Conservation (phyloP, 2,888 invertebrate genomes). For the Aelia acuminata region DNA sequence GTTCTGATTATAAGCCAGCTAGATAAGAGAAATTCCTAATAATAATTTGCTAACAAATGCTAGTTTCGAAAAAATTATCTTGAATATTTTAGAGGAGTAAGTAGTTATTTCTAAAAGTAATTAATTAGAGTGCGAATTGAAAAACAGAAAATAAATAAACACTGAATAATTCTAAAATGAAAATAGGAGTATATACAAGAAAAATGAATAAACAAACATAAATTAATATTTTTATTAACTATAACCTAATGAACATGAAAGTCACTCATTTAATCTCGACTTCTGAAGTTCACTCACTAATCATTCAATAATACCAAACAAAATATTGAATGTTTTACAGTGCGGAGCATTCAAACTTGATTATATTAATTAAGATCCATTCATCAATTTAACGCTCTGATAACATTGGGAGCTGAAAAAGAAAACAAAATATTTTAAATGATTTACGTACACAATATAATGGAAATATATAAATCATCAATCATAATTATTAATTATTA, state of each 20-base stretch:
- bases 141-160: too few species aligned
- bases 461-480: neutral
- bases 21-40: too few species aligned
- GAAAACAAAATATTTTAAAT: neutral
- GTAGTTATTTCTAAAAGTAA: too few species aligned
- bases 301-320: neutral
- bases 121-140: too few species aligned
- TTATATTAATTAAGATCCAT: neutral
- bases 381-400: slow-evolving; percentile 14
- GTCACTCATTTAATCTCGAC: neutral
- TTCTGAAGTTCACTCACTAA: neutral
- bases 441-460: neutral
- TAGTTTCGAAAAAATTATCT: too few species aligned
- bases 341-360: neutral
- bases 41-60: too few species aligned
- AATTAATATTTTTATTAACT: slow-evolving; percentile 3
- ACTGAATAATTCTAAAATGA: neutral
- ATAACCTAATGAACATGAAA: neutral
- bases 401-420: slow-evolving; percentile 28
- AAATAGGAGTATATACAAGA: neutral
- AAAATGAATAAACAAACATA: neutral
- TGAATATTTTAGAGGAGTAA: too few species aligned
- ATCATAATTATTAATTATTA: neutral
- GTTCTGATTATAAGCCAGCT: too few species aligned
- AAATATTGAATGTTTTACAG: neutral